Conservation (phyloP, 1,140 invertebrate species). For the Helicoverpa zea region DNA sequence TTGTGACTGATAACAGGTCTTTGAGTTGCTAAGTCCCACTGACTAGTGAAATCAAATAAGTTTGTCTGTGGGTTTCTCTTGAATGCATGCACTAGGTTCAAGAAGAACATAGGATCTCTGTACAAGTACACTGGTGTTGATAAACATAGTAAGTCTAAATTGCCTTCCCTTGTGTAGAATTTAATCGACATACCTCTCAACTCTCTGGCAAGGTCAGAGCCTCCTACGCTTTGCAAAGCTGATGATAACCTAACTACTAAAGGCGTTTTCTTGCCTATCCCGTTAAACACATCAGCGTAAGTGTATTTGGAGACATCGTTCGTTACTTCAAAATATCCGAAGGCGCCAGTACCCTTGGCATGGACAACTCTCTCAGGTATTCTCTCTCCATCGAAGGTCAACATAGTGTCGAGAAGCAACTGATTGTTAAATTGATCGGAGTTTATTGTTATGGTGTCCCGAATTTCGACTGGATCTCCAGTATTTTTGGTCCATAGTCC, state of each 20-base stretch:
- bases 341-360: constrained; percentile 97
- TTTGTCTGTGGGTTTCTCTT: constrained; percentile 37
- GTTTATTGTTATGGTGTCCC: constrained; percentile 85
- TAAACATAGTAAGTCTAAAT: constrained; percentile 90
- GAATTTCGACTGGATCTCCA: constrained; percentile 91
- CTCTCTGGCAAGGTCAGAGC: constrained; percentile 91
- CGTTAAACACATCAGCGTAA: constrained; percentile 94
- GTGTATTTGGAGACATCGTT: constrained; percentile 95
- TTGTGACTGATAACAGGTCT: constrained; percentile 94
- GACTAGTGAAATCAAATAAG: neutral
- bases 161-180: constrained; percentile 92
- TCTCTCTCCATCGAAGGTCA: constrained; percentile 94
- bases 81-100: constrained; percentile 1
- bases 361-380: constrained; percentile 98
- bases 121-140: constrained; percentile 90
- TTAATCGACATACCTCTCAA: constrained; percentile 90
- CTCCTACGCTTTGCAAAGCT: constrained; percentile 94
- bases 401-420: neutral
- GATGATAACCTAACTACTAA: constrained; percentile 91
- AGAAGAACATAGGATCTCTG: constrained; percentile 85
- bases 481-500: constrained; percentile 87
- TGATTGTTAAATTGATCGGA: constrained; percentile 89
- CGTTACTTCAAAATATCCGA: constrained; percentile 98
- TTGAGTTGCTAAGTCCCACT: constrained; percentile 87
- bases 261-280: constrained; percentile 94